Evolutionary conservation across 2,797 vertebrate species (phyloP), one percentile per base, ranked within the genome.

Genomic region (Esox masquinongy): DNA sequence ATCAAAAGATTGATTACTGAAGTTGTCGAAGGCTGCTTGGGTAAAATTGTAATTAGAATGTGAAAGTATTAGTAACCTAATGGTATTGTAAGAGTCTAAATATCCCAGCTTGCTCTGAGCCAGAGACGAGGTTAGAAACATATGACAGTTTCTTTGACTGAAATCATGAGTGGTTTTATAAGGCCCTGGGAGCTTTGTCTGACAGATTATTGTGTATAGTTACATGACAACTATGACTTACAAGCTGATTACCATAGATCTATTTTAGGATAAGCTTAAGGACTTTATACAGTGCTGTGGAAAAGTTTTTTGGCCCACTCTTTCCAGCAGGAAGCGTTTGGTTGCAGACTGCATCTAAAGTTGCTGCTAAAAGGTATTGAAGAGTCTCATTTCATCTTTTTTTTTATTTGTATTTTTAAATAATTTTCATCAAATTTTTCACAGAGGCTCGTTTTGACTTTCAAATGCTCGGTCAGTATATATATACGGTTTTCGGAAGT

Each of bases 241-340:
- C 93, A 94, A 93, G 89, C 90, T 85, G 77, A 86, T 90, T 90
- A 89, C 79, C 82, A 82, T 81, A 76, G 81, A 89, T 90, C 89
- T 92, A 93, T 92, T 92, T 90, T 31, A 86, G 87, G 89, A 90
- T 91, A 91, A 93, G 88, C 88, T 86, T 86, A 82, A 78, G 80
- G 88, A 89, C 85, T 82, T 88, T 87, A 79, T 59, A 24, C 66
- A 66, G 69, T 73, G 71, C 0, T 64, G 4, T 47, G 43, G 43
- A 47, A 47, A 47, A 47, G 43, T 11, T 14, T 47, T 14, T 47
- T 47, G 43, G 9, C 43, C 43, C 43, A 47, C 43, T 47, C 43
- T 43, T 43, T 43, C 39, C 39, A 6, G 39, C 5, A 43, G 39
- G 39, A 43, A 43, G 39, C 39, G 9, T 43, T 43, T 43, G 9